Percentiles rank a stretch among this genome's conserved stretches.
These are phyloP conservation scores for Camptogramma bilineatum DNA, from an alignment of 2,888 invertebrate species.

Conservation along the genomic window DNA sequence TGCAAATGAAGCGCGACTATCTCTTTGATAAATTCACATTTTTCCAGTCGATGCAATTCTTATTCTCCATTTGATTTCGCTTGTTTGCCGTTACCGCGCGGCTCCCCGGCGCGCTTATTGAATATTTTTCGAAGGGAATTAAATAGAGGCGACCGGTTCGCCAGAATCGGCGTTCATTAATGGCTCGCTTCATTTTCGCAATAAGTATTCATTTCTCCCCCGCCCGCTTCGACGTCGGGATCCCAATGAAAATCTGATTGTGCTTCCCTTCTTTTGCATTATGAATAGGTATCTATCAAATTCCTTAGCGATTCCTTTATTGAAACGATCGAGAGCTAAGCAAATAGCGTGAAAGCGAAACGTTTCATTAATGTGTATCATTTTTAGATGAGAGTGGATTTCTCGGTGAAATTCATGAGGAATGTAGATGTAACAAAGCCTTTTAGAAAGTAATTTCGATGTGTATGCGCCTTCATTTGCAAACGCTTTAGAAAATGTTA, in stretches of 20 bases:
- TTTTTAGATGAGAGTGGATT: slow-evolving; percentile 51
- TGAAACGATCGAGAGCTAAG: slow-evolving; percentile 65
- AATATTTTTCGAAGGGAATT: slow-evolving; percentile 80
- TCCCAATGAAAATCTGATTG: slow-evolving; percentile 81
- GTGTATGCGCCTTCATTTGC: slow-evolving; percentile 68
- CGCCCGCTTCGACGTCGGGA: slow-evolving; percentile 46
- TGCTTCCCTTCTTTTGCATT: slow-evolving; percentile 77
- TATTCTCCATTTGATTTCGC: slow-evolving; percentile 60
- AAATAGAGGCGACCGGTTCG: slow-evolving; percentile 72
- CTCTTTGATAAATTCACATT: slow-evolving; percentile 50
- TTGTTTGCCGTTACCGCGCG: slow-evolving; percentile 62
- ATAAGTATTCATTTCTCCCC: slow-evolving; percentile 81
- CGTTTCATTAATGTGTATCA: slow-evolving; percentile 64
- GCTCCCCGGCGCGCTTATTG: slow-evolving; percentile 71
- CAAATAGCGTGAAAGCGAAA: slow-evolving; percentile 62
- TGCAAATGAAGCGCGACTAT: slow-evolving; percentile 36
- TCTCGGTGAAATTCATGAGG: slow-evolving; percentile 51
- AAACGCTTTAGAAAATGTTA: slow-evolving; percentile 73
- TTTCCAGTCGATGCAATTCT: slow-evolving; percentile 62
- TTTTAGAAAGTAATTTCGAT: slow-evolving; percentile 65
- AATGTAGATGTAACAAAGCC: slow-evolving; percentile 61
- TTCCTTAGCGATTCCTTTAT: slow-evolving; percentile 68
- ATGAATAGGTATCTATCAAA: slow-evolving; percentile 74
- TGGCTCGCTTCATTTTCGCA: slow-evolving; percentile 79
- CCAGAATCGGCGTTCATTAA: slow-evolving; percentile 74